Evolutionary conservation across 2,113 vertebrate species (phyloP).

Genomic region (Halcyon malimbica): DNA sequence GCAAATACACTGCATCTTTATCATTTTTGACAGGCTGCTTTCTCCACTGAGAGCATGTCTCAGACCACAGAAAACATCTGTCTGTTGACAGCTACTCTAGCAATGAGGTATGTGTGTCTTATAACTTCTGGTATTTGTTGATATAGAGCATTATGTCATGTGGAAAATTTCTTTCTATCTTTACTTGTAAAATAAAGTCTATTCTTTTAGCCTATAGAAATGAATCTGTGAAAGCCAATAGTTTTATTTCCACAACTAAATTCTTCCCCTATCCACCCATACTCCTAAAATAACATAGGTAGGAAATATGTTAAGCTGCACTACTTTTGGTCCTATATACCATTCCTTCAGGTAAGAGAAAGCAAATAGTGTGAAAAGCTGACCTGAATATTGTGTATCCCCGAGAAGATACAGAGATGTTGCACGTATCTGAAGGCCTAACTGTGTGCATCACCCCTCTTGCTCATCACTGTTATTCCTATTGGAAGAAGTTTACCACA

Average conservation of each 20-base stretch:
- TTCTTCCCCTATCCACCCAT: not conserved
- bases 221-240: not conserved
- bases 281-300: not conserved
- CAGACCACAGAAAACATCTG: not conserved
- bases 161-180: not conserved
- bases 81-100: not conserved
- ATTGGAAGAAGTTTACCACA: not conserved
- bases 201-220: not conserved
- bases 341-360: not conserved
- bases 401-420: not conserved
- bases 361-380: not conserved
- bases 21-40: not conserved
- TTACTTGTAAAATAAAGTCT: not conserved
- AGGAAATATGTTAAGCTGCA: not conserved
- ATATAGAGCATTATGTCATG: not conserved
- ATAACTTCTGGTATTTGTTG: conserved; percentile 10
- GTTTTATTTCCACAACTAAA: not conserved
- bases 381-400: not conserved
- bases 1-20: not conserved
- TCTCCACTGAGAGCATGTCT: not conserved
- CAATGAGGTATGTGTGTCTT: not conserved
- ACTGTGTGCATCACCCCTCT: not conserved
- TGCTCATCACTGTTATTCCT: not conserved
- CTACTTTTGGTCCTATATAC: not conserved
- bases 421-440: not conserved